Conservation (phyloP, 2,888 invertebrate species). For the Emmelina monodactyla region DNA sequence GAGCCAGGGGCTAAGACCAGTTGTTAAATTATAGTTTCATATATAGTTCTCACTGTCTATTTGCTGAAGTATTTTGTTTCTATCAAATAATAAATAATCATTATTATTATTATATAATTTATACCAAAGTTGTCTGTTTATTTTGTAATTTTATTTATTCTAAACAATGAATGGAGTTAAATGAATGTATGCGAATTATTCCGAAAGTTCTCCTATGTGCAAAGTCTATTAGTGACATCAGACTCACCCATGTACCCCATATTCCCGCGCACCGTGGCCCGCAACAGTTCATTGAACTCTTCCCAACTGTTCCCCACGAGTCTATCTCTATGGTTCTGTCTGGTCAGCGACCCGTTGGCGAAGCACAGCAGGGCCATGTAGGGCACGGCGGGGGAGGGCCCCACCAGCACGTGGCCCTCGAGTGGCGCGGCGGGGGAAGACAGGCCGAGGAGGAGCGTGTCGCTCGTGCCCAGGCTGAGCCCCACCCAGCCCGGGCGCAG, state of each 20-base stretch:
- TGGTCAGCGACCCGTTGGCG: conserved; percentile 92
- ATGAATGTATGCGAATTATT: too few species aligned
- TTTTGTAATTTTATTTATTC: too few species aligned
- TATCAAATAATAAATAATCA: too few species aligned
- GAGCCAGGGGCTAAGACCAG: too few species aligned
- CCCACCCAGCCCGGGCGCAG: conserved; percentile 83
- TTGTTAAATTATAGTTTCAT: too few species aligned
- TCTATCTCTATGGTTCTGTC: conserved; percentile 81
- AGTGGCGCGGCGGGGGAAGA: conserved; percentile 70
- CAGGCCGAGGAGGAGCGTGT: conserved; percentile 86
- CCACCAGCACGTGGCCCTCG: conserved; percentile 88
- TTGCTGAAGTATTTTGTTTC: too few species aligned
- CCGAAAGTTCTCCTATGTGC: too few species aligned
- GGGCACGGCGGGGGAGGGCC: conserved; percentile 77
- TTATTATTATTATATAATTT: too few species aligned
- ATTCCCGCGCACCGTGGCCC: conserved; percentile 88
- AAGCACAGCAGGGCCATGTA: conserved; percentile 93
- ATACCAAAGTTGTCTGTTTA: too few species aligned
- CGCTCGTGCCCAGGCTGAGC: conserved; percentile 92
- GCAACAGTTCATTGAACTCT: conserved; percentile 80
- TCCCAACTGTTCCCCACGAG: conserved; percentile 84
- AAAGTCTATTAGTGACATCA: too few species aligned
- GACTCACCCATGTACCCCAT: conserved; percentile 85
- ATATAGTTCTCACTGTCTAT: too few species aligned
- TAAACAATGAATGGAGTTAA: too few species aligned